Evolutionary conservation across 1,140 invertebrate genomes (phyloP).

Genomic region (Drosophila bipectinata): DNA sequence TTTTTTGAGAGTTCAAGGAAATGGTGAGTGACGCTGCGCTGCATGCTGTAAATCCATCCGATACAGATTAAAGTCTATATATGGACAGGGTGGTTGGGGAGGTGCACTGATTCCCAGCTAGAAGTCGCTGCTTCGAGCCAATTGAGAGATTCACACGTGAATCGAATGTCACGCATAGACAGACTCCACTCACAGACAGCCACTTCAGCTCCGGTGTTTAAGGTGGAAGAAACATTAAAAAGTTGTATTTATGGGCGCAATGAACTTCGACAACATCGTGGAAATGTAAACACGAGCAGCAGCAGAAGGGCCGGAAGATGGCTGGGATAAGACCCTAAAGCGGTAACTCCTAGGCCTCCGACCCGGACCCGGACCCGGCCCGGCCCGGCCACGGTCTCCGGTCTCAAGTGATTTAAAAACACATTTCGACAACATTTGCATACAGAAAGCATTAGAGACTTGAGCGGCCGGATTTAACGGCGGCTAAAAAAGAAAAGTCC

Average conservation of each 20-base stretch:
- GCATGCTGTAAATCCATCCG: background rate
- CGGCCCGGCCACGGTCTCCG: background rate
- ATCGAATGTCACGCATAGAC: conserved; percentile 24
- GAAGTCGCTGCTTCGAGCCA: background rate
- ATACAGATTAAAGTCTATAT: conserved; percentile 4
- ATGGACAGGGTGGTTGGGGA: background rate
- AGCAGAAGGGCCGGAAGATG: conserved; percentile 25
- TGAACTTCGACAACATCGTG: conserved; percentile 35
- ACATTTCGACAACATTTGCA: conserved; percentile 38
- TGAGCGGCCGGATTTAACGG: conserved; percentile 17
- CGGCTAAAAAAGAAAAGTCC: conserved; percentile 9
- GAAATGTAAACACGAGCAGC: conserved; percentile 35
- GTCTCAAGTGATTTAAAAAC: conserved; percentile 49
- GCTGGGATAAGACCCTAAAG: conserved; percentile 27
- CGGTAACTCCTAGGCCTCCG: conserved; percentile 5
- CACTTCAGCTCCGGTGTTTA: conserved; percentile 10
- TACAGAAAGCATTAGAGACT: conserved; percentile 26
- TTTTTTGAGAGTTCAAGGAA: conserved; percentile 1
- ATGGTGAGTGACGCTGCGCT: conserved; percentile 1
- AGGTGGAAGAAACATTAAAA: conserved; percentile 21
- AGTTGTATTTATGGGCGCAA: conserved; percentile 52
- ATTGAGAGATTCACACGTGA: conserved; percentile 10
- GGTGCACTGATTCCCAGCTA: background rate
- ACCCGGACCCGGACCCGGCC: background rate
- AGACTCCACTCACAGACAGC: background rate